phyloP scores from a whole-genome alignment of 2,888 invertebrate species.

The Ophion ellenae region DNA sequence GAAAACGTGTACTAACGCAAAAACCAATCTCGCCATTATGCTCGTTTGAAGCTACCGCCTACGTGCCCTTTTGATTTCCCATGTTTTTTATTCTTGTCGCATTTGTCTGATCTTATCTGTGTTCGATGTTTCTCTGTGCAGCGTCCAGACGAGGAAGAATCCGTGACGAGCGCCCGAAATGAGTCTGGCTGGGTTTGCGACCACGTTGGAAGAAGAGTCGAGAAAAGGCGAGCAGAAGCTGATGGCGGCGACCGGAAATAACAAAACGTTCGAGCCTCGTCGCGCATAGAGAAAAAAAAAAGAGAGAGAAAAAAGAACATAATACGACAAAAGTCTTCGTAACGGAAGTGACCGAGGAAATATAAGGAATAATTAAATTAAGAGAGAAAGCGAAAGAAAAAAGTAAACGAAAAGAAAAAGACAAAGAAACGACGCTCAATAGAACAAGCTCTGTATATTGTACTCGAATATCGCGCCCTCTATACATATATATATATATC shows the following conservation, averaged over 20 bases:
- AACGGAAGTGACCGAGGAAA: conserved; percentile 59
- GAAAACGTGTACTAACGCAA: no score
- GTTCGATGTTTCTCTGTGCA: no score
- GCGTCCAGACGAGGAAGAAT: conserved; percentile 69
- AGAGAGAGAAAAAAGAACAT: no score
- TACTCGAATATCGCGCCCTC: conserved; percentile 30
- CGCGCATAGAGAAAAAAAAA: conserved; percentile 60
- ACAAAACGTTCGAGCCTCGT: conserved; percentile 56
- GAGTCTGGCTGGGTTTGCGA: conserved; percentile 75
- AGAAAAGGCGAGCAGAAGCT: conserved; percentile 56
- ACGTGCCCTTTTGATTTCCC: no score
- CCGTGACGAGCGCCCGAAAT: conserved; percentile 76
- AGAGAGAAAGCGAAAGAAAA: conserved; percentile 14
- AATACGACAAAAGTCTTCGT: conserved; percentile 61
- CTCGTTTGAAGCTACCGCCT: no score
- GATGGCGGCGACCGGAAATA: conserved; percentile 33
- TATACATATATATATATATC: neutral
- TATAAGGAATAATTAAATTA: conserved; percentile 30
- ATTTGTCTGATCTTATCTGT: no score
- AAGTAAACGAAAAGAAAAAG: conserved; percentile 4
- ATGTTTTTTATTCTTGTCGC: no score
- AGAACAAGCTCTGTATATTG: conserved; percentile 56
- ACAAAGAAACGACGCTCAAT: conserved; percentile 60
- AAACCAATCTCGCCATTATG: no score
- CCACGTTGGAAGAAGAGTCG: conserved; percentile 64